Evolutionary conservation across 2,797 vertebrate species (phyloP).

Genomic region (Sibirionetta formosa): DNA sequence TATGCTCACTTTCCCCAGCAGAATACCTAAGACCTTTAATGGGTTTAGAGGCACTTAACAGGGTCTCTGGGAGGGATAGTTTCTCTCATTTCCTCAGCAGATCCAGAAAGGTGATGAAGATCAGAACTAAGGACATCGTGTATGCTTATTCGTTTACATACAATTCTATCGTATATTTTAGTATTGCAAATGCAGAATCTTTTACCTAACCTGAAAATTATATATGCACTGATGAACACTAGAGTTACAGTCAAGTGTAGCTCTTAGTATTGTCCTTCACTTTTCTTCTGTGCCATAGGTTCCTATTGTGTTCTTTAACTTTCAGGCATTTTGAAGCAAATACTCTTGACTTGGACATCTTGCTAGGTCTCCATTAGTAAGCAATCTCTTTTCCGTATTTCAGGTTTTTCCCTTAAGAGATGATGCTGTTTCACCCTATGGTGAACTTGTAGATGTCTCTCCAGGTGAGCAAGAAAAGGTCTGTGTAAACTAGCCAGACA

Average conservation of each 20-base stretch:
- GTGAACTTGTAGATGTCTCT: not conserved
- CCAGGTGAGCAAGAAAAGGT: not conserved
- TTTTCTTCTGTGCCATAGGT: not conserved
- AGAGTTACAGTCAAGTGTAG: not conserved
- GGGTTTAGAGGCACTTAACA: not conserved
- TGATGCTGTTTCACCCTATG: not conserved
- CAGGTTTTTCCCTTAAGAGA: not conserved
- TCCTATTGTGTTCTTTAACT: not conserved
- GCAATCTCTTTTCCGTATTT: not conserved
- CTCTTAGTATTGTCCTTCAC: not conserved
- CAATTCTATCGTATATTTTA: not conserved
- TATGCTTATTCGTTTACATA: not conserved
- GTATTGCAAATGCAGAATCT: not conserved
- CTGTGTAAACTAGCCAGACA: not conserved
- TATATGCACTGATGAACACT: not conserved
- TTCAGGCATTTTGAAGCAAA: not conserved
- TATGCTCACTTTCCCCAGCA: accelerated
- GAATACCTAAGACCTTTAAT: too few species aligned
- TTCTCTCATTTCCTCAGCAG: not conserved
- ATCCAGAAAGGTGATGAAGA: not conserved
- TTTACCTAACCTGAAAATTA: not conserved
- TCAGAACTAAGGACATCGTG: too few species aligned
- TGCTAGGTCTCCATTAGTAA: not conserved
- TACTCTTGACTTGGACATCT: not conserved
- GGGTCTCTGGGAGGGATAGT: too few species aligned